Evolutionary conservation across 1,140 invertebrate species (phyloP).

Genomic region (Doryteuthis pealeii): DNA sequence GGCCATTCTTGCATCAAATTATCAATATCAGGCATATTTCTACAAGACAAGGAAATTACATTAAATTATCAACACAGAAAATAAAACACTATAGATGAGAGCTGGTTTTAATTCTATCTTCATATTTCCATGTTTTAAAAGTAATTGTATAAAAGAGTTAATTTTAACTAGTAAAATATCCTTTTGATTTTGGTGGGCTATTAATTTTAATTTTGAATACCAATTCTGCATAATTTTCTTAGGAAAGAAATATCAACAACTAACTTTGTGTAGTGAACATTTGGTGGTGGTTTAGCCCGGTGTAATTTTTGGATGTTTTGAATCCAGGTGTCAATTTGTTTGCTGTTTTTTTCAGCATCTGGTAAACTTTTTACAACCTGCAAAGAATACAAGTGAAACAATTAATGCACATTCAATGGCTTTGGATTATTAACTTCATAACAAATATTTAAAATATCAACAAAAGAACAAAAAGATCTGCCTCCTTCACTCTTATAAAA

Average conservation of each 20-base stretch:
- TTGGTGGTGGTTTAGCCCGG: constrained; percentile 79
- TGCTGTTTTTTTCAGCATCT: constrained; percentile 80
- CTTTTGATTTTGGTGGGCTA: too few relatives aligned
- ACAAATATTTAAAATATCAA: neutral
- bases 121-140: too few relatives aligned
- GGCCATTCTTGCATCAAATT: constrained; percentile 94
- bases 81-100: too few relatives aligned
- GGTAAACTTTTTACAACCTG: constrained; percentile 83
- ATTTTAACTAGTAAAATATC: too few relatives aligned
- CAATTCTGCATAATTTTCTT: too few relatives aligned
- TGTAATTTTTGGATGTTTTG: constrained; percentile 88
- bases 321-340: constrained; percentile 92
- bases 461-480: neutral
- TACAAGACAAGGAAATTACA: constrained; percentile 55
- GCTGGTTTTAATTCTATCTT: too few relatives aligned
- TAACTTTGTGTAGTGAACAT: constrained; percentile 80
- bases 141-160: too few relatives aligned
- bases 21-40: constrained; percentile 92
- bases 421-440: neutral
- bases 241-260: constrained; percentile 32
- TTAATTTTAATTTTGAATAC: too few relatives aligned
- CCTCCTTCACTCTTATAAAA: too few relatives aligned
- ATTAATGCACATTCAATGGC: neutral
- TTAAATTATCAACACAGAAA: neutral
- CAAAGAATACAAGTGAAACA: too few relatives aligned